These are phyloP conservation scores for Colaptes auratus DNA, from an alignment of 2,113 vertebrate genomes.

Conservation along the genomic window DNA sequence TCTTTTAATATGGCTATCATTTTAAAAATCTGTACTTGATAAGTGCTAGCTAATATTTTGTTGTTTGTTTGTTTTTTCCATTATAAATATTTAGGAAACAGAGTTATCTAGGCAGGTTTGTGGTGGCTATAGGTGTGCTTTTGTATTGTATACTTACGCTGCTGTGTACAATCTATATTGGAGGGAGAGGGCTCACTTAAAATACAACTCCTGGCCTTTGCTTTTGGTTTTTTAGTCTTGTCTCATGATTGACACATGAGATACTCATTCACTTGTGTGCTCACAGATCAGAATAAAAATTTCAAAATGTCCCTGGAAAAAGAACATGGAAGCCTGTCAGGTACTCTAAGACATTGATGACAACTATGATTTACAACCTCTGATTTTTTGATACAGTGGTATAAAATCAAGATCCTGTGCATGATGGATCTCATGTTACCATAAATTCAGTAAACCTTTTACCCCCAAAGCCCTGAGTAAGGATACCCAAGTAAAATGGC, in stretches of 20 bases:
- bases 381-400: not conserved
- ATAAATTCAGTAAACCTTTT: not conserved
- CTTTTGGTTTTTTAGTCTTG: not conserved
- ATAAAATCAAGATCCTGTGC: not conserved
- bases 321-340: not conserved
- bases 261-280: not conserved
- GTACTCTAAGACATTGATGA: not conserved
- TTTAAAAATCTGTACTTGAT: not conserved
- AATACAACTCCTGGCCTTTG: not conserved
- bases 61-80: not conserved
- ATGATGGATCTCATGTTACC: not conserved
- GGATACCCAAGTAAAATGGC: not conserved
- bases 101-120: not conserved
- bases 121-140: not conserved
- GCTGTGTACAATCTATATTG: not conserved
- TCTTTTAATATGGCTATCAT: not conserved
- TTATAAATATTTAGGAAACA: not conserved
- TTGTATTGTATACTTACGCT: not conserved
- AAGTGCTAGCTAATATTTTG: not conserved
- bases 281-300: not conserved
- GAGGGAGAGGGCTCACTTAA: not conserved
- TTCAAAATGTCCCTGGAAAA: not conserved
- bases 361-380: not conserved
- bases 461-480: fast-evolving
- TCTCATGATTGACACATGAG: not conserved